These are phyloP conservation scores for Melanostoma mellinum DNA, from an alignment of 2,888 invertebrate species.

Conservation along the genomic window DNA sequence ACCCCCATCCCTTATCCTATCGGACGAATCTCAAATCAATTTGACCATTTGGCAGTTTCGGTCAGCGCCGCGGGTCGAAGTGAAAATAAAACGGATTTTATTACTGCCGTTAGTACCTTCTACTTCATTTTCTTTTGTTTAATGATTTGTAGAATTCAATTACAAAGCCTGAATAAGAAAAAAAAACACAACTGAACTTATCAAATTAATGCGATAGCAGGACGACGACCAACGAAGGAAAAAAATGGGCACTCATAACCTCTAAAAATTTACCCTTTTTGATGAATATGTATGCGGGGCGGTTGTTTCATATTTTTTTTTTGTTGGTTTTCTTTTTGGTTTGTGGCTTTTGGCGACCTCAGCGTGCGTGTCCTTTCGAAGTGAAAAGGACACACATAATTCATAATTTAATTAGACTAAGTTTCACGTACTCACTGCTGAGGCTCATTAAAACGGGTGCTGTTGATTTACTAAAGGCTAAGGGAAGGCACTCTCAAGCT, in stretches of 20 bases:
- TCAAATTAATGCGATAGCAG: constrained; percentile 69
- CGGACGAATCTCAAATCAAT: constrained; percentile 62
- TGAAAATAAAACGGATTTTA: constrained; percentile 68
- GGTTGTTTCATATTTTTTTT: neutral
- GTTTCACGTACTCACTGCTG: constrained; percentile 60
- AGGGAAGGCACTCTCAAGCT: neutral
- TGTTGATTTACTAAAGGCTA: constrained; percentile 55
- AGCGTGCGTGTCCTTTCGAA: constrained; percentile 67
- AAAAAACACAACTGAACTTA: constrained; percentile 44
- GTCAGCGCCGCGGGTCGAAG: constrained; percentile 25
- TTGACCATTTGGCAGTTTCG: constrained; percentile 60
- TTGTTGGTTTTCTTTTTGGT: constrained; percentile 13
- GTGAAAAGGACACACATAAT: constrained; percentile 72
- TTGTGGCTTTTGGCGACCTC: constrained; percentile 47
- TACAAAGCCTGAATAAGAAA: constrained; percentile 50
- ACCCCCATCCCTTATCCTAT: constrained; percentile 28
- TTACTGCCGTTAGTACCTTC: constrained; percentile 58
- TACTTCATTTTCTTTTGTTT: constrained; percentile 68
- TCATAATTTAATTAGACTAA: constrained; percentile 73
- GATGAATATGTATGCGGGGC: constrained; percentile 57
- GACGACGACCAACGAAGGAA: constrained; percentile 27
- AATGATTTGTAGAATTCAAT: constrained; percentile 72
- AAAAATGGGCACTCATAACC: constrained; percentile 13
- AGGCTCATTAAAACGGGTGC: constrained; percentile 62
- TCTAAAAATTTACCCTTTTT: constrained; percentile 64